phyloP scores from a whole-genome alignment of 2,888 invertebrate genomes.

The Congeria kusceri region DNA sequence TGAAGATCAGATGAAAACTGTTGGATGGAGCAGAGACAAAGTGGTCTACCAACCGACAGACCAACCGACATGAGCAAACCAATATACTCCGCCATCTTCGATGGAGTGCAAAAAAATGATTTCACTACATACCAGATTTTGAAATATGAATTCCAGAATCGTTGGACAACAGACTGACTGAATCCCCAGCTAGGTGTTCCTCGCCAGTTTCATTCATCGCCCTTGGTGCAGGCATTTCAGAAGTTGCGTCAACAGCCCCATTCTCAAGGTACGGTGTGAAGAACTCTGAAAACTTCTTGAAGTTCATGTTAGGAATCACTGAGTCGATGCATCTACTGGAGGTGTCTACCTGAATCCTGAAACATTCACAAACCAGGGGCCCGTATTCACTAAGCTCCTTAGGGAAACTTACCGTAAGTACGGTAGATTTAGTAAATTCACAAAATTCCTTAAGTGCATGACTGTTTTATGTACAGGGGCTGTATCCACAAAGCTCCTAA shows the following conservation, averaged over 20 bases:
- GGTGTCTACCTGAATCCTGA: slow-evolving; percentile 85
- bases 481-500: no score
- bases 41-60: no score
- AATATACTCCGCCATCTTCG: no score
- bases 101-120: no score
- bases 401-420: no score
- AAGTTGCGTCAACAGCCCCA: neutral
- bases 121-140: no score
- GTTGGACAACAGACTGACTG: slow-evolving; percentile 64
- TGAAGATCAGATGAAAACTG: no score
- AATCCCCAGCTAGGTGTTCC: slow-evolving; percentile 53
- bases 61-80: no score
- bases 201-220: slow-evolving; percentile 43
- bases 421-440: no score
- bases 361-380: no score
- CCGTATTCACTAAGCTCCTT: no score
- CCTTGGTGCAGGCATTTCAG: neutral
- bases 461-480: neutral
- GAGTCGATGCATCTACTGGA: slow-evolving; percentile 90
- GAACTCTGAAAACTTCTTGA: slow-evolving; percentile 71
- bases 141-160: slow-evolving; percentile 71
- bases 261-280: slow-evolving; percentile 47
- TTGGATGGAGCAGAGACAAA: no score
- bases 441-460: neutral
- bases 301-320: slow-evolving; percentile 87